Evolutionary conservation across 1,140 invertebrate species (phyloP).

Genomic region (Achroia grisella): DNA sequence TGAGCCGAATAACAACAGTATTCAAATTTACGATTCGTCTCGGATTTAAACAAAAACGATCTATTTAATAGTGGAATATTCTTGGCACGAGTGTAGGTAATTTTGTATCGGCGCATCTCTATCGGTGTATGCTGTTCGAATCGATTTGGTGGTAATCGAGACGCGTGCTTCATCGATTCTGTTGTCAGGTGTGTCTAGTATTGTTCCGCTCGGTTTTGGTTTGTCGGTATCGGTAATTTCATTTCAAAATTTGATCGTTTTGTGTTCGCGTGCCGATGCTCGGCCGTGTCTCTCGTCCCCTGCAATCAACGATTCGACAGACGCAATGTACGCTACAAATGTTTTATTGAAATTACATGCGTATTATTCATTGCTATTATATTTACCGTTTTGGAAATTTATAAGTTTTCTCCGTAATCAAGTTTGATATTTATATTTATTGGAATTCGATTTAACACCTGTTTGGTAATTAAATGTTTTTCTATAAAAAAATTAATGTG

Average conservation of each 20-base stretch:
- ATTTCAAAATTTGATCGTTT: conserved; percentile 22
- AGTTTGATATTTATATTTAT: no score
- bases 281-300: conserved; percentile 13
- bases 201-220: conserved; percentile 36
- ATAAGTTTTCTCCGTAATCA: no score
- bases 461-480: neutral
- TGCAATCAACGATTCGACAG: conserved; percentile 44
- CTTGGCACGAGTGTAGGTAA: conserved; percentile 39
- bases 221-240: conserved; percentile 20
- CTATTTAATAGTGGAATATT: conserved; percentile 65
- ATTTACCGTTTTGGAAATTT: conserved; percentile 10
- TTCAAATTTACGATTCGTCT: conserved; percentile 66
- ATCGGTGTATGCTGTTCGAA: conserved; percentile 46
- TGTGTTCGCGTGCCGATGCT: conserved; percentile 29
- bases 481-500: no score
- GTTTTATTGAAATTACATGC: conserved; percentile 23
- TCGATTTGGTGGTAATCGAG: conserved; percentile 53
- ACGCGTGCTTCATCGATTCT: conserved; percentile 34
- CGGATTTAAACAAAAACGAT: conserved; percentile 72
- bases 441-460: neutral
- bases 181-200: conserved; percentile 16
- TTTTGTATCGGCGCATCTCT: conserved; percentile 12
- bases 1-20: conserved; percentile 60
- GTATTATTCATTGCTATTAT: conserved; percentile 10
- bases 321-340: conserved; percentile 20